Evolutionary conservation across 2,113 vertebrate species (phyloP).

Genomic region (Hippocampus barbouri): DNA sequence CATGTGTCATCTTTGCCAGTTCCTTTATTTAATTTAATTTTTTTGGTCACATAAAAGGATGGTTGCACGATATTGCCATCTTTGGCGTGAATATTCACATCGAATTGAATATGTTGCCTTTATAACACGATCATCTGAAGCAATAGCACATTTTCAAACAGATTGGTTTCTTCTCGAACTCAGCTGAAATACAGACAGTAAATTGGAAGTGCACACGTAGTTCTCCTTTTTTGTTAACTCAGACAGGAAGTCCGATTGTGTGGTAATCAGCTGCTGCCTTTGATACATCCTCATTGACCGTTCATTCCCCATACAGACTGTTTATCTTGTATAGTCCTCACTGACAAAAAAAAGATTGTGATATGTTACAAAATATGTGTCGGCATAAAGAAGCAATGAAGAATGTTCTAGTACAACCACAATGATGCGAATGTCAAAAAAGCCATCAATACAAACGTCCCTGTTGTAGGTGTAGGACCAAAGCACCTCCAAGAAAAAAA

Average conservation of each 20-base stretch:
- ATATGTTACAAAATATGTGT: background rate
- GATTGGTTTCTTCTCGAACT: slow-evolving; percentile 6
- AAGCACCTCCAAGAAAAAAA: no score
- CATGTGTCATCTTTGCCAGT: background rate
- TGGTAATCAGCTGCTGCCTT: slow-evolving; percentile 37
- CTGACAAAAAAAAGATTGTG: background rate
- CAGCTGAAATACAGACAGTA: slow-evolving; percentile 11
- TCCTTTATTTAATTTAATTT: background rate
- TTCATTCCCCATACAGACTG: slow-evolving; percentile 3
- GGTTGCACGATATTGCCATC: background rate
- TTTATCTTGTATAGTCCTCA: background rate
- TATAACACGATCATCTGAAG: background rate
- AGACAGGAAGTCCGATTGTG: slow-evolving; percentile 44
- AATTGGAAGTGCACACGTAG: slow-evolving; percentile 40
- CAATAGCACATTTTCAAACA: background rate
- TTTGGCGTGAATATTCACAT: background rate
- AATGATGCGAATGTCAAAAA: background rate
- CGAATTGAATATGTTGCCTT: background rate
- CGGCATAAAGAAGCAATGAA: background rate
- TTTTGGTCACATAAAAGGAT: background rate
- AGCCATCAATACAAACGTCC: background rate
- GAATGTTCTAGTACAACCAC: background rate
- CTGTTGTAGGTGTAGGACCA: no score
- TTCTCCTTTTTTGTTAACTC: slow-evolving; percentile 35
- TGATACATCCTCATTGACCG: background rate